A percentile compares a stretch with the other conserved stretches of the same genome.
Evolutionary conservation across 2,113 vertebrate genomes (phyloP).

Genomic region (Menidia beryllina): DNA sequence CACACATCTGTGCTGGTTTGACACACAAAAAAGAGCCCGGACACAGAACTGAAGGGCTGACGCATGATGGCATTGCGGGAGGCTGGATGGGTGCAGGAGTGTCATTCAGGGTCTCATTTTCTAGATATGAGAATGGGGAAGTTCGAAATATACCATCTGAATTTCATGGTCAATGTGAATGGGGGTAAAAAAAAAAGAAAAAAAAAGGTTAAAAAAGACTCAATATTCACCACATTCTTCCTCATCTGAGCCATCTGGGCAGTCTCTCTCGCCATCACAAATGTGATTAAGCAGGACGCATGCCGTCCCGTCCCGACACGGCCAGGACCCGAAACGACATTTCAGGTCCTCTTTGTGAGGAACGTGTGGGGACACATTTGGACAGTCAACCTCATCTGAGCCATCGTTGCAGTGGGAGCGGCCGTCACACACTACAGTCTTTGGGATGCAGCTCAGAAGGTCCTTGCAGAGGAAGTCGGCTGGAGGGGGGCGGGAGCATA

Average conservation of each 20-base stretch:
- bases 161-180: no score
- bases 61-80: not conserved
- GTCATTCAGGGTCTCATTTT: not conserved
- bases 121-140: not conserved
- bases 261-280: constrained; percentile 11
- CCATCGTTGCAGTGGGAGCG: constrained; percentile 83
- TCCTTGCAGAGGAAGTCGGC: constrained; percentile 83
- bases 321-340: constrained; percentile 63
- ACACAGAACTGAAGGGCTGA: constrained; percentile 78
- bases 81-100: not conserved
- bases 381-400: constrained; percentile 85
- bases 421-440: constrained; percentile 83
- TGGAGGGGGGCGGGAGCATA: not conserved
- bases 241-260: constrained; percentile 20
- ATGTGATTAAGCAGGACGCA: constrained; percentile 12
- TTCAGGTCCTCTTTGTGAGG: constrained; percentile 20
- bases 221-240: constrained; percentile 20
- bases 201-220: no score
- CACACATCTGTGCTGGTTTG: constrained; percentile 80
- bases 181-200: no score
- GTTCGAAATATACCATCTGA: not conserved
- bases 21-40: constrained; percentile 80
- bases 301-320: constrained; percentile 73
- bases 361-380: not conserved
- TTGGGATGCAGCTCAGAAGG: constrained; percentile 69